These are phyloP conservation scores for Penaeus vannamei DNA, from an alignment of 1,140 invertebrate genomes.

Conservation along the genomic window DNA sequence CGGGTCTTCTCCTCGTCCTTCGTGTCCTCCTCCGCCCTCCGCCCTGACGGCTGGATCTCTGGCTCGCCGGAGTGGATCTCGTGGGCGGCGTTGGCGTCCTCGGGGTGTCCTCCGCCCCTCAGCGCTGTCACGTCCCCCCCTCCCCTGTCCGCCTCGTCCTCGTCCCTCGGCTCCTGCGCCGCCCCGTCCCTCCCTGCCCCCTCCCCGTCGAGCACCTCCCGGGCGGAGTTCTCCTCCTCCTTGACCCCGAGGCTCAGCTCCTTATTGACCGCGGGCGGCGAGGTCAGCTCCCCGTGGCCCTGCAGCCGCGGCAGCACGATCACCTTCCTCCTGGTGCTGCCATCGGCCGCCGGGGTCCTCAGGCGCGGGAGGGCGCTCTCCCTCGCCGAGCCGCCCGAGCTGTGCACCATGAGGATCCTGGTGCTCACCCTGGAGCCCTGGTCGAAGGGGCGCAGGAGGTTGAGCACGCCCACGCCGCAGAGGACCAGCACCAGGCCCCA, in stretches of 20 bases:
- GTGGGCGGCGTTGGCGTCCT: conserved; percentile 48
- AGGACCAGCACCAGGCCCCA: conserved; percentile 20
- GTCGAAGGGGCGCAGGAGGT: neutral
- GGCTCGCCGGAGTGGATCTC: conserved; percentile 56
- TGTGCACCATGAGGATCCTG: neutral
- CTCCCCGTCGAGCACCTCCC: conserved; percentile 49
- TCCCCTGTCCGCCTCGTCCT: neutral
- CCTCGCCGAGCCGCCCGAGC: neutral
- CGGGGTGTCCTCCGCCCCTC: neutral
- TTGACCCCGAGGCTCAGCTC: conserved; percentile 53
- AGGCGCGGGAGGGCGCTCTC: no score
- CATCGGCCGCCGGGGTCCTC: neutral
- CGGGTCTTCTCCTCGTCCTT: neutral
- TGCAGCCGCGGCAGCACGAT: neutral
- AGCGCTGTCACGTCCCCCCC: conserved; percentile 2
- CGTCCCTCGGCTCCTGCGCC: conserved; percentile 7
- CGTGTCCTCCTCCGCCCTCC: neutral
- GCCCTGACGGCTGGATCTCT: conserved; percentile 7
- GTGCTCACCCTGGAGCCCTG: no score
- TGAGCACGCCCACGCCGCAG: conserved; percentile 3
- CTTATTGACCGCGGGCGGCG: conserved; percentile 38
- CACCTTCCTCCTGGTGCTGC: neutral
- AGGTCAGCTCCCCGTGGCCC: neutral
- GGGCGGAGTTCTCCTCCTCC: conserved; percentile 55
- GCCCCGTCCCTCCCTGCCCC: neutral